A percentile compares a stretch with the other conserved stretches of the same genome.
Conservation (phyloP, 2,797 vertebrate species). For the Psittacula echo region DNA sequence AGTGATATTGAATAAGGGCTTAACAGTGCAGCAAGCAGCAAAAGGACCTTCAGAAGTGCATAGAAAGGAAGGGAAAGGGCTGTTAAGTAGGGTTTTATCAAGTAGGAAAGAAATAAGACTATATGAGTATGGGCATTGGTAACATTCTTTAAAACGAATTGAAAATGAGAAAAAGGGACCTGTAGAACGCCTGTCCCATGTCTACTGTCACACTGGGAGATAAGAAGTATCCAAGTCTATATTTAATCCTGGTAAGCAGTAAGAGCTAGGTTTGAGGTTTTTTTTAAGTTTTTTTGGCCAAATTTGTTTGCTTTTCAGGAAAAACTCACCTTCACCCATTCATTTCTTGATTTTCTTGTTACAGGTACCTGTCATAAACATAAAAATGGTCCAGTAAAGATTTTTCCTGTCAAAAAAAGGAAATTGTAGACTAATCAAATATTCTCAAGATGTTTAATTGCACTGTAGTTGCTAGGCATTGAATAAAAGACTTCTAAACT, state of each 20-base stretch:
- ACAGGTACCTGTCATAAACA: neutral
- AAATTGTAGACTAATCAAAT: neutral
- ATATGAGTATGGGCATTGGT: neutral
- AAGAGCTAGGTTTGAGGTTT: neutral
- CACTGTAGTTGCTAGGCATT: neutral
- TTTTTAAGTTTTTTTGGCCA: neutral
- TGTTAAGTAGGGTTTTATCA: neutral
- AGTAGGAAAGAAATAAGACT: neutral
- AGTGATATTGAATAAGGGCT: neutral
- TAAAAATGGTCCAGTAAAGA: neutral
- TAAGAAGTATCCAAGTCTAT: neutral
- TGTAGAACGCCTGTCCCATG: neutral
- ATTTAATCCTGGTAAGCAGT: neutral
- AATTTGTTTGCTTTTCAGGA: neutral
- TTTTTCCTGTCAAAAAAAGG: neutral
- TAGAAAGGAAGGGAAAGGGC: neutral
- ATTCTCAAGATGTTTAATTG: neutral
- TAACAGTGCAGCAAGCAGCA: neutral
- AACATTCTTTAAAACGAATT: neutral
- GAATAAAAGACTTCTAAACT: neutral
- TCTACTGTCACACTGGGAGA: neutral
- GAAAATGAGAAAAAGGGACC: neutral
- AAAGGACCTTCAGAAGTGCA: neutral
- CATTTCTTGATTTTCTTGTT: neutral
- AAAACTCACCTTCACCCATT: neutral